Conservation (phyloP, 2,113 vertebrate genomes). For the Shinisaurus crocodilurus region DNA sequence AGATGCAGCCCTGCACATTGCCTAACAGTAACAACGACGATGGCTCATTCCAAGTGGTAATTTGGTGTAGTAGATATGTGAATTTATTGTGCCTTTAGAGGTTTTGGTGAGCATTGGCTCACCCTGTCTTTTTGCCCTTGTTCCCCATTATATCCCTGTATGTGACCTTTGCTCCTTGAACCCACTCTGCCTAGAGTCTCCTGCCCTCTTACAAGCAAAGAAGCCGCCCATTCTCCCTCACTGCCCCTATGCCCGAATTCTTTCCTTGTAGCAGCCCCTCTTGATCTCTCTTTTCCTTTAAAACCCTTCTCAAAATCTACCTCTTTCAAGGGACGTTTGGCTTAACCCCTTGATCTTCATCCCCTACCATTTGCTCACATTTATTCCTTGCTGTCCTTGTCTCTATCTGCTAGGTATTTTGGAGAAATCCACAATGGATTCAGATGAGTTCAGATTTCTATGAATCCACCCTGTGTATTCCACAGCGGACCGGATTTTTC, state of each 20-base stretch:
- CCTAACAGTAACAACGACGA: not conserved
- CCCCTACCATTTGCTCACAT: not conserved
- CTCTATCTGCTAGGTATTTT: not conserved
- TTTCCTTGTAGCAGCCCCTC: not conserved
- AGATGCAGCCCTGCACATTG: not conserved
- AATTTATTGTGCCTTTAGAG: not conserved
- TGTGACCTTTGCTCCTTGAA: not conserved
- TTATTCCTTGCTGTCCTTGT: not conserved
- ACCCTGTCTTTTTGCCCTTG: not conserved
- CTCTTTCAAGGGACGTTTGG: not conserved
- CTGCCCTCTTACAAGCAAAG: not conserved
- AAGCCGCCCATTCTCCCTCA: not conserved
- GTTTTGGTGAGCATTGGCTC: not conserved
- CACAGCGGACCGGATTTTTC: too few relatives aligned
- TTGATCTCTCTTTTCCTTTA: not conserved
- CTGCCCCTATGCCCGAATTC: too few relatives aligned
- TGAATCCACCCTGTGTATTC: too few relatives aligned
- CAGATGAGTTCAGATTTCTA: too few relatives aligned
- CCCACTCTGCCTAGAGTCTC: not conserved
- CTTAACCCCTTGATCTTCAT: not conserved
- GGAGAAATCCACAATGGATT: too few relatives aligned
- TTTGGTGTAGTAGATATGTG: not conserved
- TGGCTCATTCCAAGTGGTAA: not conserved
- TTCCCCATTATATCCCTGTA: not conserved
- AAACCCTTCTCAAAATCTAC: not conserved